A percentile compares a stretch with the other conserved stretches of the same genome.
These are phyloP conservation scores for Nyctibius grandis DNA, from an alignment of 2,797 vertebrate genomes.

Conservation along the genomic window DNA sequence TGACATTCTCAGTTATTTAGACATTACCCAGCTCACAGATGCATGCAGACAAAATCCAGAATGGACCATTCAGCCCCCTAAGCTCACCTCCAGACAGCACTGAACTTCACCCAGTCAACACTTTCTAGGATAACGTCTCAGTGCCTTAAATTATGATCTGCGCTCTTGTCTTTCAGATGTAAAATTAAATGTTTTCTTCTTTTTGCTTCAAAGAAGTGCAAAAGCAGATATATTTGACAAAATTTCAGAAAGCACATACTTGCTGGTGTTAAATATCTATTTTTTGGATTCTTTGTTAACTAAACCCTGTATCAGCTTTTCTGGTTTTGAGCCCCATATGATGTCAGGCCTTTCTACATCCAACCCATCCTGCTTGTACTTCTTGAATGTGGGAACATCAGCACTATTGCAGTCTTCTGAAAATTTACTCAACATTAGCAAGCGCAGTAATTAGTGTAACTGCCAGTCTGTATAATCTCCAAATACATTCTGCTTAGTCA, in stretches of 20 bases:
- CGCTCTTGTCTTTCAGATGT: background rate
- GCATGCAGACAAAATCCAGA: background rate
- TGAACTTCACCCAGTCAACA: background rate
- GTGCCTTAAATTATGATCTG: background rate
- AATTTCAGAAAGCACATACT: background rate
- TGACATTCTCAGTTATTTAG: constrained; percentile 23
- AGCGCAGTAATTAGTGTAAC: background rate
- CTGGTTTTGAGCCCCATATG: background rate
- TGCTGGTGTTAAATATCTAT: background rate
- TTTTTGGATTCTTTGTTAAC: background rate
- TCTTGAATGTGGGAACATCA: background rate
- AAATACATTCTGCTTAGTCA: constrained; percentile 49
- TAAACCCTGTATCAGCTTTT: background rate
- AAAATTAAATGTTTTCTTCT: background rate
- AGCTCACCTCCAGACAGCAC: background rate
- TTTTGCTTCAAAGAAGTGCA: background rate
- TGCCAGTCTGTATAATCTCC: background rate
- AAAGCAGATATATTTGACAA: background rate
- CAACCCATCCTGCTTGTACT: background rate
- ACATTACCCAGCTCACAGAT: background rate
- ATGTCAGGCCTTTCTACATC: background rate
- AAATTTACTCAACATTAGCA: background rate
- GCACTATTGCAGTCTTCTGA: background rate
- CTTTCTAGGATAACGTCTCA: background rate
- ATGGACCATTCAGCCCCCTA: background rate